phyloP scores from a whole-genome alignment of 37 sponge, comb jelly and placozoan species.

The Sycon ciliatum region DNA sequence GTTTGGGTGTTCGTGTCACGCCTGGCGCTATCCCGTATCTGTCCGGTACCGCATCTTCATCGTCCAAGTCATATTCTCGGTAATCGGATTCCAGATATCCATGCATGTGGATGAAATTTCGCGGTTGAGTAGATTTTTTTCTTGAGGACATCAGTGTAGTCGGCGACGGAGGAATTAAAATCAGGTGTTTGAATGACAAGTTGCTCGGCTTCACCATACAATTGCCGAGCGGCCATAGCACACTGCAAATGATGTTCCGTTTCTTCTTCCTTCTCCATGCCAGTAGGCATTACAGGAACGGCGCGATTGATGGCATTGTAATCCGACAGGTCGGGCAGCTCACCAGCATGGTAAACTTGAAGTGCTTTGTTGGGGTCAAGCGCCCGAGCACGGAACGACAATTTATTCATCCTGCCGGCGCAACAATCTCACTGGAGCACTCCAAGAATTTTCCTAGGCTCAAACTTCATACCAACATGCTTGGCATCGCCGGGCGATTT shows the following conservation, averaged over 20 bases:
- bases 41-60: slow-evolving; percentile 89
- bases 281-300: slow-evolving; percentile 97
- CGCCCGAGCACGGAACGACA: slow-evolving; percentile 90
- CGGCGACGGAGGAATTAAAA: slow-evolving; percentile 16
- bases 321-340: slow-evolving; percentile 81
- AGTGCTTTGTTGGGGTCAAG: slow-evolving; percentile 82
- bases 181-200: slow-evolving; percentile 81
- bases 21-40: too few species aligned
- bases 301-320: slow-evolving; percentile 77
- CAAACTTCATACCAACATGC: too few species aligned
- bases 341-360: slow-evolving; percentile 73
- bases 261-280: slow-evolving; percentile 99
- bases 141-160: slow-evolving; percentile 41
- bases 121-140: neutral
- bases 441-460: too few species aligned
- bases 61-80: slow-evolving; percentile 88
- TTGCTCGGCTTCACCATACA: slow-evolving; percentile 27
- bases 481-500: too few species aligned
- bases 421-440: too few species aligned
- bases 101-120: too few species aligned
- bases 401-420: slow-evolving; percentile 91
- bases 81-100: slow-evolving; percentile 73
- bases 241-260: slow-evolving; percentile 78
- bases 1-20: too few species aligned
- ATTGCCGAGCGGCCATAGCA: slow-evolving; percentile 50